Base-by-base conservation (phyloP, 2,797 vertebrate species). In the Apogon talboti region DNA sequence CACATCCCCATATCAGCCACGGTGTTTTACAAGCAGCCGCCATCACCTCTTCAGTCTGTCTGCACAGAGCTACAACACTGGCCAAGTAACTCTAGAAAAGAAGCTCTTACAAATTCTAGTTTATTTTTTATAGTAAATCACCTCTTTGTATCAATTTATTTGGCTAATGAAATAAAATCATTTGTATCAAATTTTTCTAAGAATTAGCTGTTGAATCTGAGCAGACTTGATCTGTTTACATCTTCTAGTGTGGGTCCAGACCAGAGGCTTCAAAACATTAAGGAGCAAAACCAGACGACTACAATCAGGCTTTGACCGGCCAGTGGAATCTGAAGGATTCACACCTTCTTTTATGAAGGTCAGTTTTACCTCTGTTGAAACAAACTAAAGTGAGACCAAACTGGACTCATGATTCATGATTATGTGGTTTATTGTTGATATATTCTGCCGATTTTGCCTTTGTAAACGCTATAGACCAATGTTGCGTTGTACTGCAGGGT, bases 271-370 rank as follows among this genome's bases (percentile, higher is more conserved):
- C 92, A 99, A 99, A 91, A 99, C 97, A 11, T 89, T 99, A 75
- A 95, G 94, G 83, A 96, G 86, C 81, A 97, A 94, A 94, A 91
- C 94, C 71, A 94, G 95, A 43, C 94, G 96, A 45, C 78, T 95
- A 2, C 96, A 96, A 76, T 93, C 94, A 12, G 92, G 91, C 33
- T 83, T 92, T 0, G 95, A 96, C 3, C 93, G 93, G 43, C 74
- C 95, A 15, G 73, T 85, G 37, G 96, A 96, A 81, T 78, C 95
- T 28, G 96, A 93, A 50, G 90, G 83, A 21, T 93, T 94, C 44
- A 87, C 96, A 2, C 95, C 97, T 14, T 97, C 96, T 11, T 95
- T 99, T 81, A 92, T 99, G 89, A 99, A 98, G 95, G 95, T 95
- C 11, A 60, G 55, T 35, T n/a, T 8, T 45, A 0, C n/a, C 10